Evolutionary conservation across 1,140 invertebrate species (phyloP), one percentile per base, ranked within the genome.

Genomic region (Leptopilina clavipes): DNA sequence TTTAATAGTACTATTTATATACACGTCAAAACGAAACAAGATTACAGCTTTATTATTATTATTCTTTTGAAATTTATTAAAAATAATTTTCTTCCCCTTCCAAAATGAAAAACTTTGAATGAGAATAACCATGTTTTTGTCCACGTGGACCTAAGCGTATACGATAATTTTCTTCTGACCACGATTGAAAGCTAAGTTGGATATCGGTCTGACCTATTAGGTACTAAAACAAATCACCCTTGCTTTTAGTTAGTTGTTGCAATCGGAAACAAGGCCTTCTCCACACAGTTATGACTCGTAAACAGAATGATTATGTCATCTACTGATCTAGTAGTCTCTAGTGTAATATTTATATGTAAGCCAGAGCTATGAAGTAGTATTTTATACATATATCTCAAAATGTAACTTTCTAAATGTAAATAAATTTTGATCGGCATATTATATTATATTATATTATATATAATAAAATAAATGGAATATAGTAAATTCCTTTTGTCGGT

Each of bases 261-360:
- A 65, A 65, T 65, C 22, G 59, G 25, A 65, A 65, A 65, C 59
- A 65, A 65, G 59, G 25, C 59, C 59, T 65, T 25, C 59, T 37
- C 22, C 22, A 14, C 59, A 14, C 59, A 43, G n/a, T 52, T 71
- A 40, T 40, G 17, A 78, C 71, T n/a, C 72, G 76, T 80, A 73
- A 77, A 80, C 79, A 77, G 76, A 80, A 75, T 76, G 59, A 77
- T 80, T 80, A 77, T 80, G 70, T 76, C 78, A 80, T 80, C 73
- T 73, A 37, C 22, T 54, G 76, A 73, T 71, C 71, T 56, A 71
- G 71, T 52, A 14, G 44, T 19, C 56, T 65, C 18, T 22, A 8
- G n/a, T 40, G 6, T 40, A 40, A 40, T 9, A 40, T 31, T 2
- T n/a, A n/a, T n/a, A n/a, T n/a, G 5, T 40, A 40, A 74, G 31